Percentiles rank a stretch among this genome's conserved stretches.
Conservation (phyloP, 2,113 vertebrate genomes). For the Coregonus clupeaformis region DNA sequence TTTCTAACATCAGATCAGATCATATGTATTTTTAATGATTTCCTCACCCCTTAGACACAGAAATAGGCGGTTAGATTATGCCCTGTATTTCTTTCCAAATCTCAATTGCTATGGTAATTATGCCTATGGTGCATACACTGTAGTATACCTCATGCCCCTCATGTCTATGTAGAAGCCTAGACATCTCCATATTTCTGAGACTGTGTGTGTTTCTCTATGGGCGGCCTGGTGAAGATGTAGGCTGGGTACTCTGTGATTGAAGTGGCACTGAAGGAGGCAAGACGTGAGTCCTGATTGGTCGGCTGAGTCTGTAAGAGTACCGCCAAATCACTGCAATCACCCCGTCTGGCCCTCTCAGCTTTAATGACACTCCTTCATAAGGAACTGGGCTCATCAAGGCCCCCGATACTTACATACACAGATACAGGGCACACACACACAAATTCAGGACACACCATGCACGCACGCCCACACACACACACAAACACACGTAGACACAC, state of each 20-base stretch:
- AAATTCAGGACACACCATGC: conserved; percentile 9
- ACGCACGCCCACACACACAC: conserved; percentile 33
- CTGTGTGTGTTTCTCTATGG: conserved; percentile 7
- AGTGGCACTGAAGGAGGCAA: conserved; percentile 58
- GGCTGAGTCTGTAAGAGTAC: conserved; percentile 59
- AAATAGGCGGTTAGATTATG: too few species aligned
- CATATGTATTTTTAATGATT: too few species aligned
- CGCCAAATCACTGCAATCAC: conserved; percentile 75
- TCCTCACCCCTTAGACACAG: too few species aligned
- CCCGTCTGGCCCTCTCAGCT: conserved; percentile 64
- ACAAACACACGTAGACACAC: conserved; percentile 29
- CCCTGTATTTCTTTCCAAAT: too few species aligned
- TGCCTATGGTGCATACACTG: too few species aligned
- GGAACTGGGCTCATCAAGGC: conserved; percentile 70
- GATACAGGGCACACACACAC: background rate
- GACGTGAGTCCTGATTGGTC: conserved; percentile 68
- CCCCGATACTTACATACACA: conserved; percentile 8
- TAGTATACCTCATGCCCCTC: too few species aligned
- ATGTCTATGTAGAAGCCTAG: too few species aligned
- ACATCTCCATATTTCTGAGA: too few species aligned
- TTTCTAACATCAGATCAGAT: background rate
- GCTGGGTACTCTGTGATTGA: conserved; percentile 62
- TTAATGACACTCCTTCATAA: conserved; percentile 78
- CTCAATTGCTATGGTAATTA: too few species aligned
- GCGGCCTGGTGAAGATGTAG: background rate